phyloP scores from a whole-genome alignment of 2,797 vertebrate genomes.

The Xyrichtys novacula region DNA sequence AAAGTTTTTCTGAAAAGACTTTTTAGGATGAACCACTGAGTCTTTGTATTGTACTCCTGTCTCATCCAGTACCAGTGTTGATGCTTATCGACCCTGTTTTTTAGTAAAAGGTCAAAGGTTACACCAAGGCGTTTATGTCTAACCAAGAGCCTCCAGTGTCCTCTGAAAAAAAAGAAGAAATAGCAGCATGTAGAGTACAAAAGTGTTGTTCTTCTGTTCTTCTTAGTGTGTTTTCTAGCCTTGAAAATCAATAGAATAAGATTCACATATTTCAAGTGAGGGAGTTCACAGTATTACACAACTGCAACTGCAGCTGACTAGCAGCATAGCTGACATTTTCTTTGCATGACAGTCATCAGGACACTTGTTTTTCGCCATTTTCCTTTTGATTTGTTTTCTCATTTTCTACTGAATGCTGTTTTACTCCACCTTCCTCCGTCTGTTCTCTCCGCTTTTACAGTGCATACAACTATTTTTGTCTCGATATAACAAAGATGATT shows the following conservation, averaged over 20 bases:
- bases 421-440: slow-evolving; percentile 77
- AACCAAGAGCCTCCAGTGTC: slow-evolving; percentile 34
- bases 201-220: slow-evolving; percentile 75
- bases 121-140: slow-evolving; percentile 35
- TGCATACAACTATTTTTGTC: slow-evolving; percentile 85
- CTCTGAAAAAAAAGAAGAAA: slow-evolving; percentile 57
- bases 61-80: slow-evolving; percentile 38
- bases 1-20: slow-evolving; percentile 12
- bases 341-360: slow-evolving; percentile 84
- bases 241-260: slow-evolving; percentile 71
- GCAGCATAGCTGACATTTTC: slow-evolving; percentile 76
- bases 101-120: slow-evolving; percentile 48
- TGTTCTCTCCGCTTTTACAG: slow-evolving; percentile 84
- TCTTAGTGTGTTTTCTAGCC: slow-evolving; percentile 78
- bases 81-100: slow-evolving; percentile 27
- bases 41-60: slow-evolving; percentile 31
- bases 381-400: slow-evolving; percentile 64
- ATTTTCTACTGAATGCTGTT: slow-evolving; percentile 86
- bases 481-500: slow-evolving; percentile 73
- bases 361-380: slow-evolving; percentile 72
- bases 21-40: slow-evolving; percentile 28
- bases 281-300: slow-evolving; percentile 76
- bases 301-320: slow-evolving; percentile 71
- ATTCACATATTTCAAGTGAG: slow-evolving; percentile 73
- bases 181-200: slow-evolving; percentile 82